phyloP scores from a whole-genome alignment of 2,888 invertebrate genomes.

The Gisinianus flammeolus region DNA sequence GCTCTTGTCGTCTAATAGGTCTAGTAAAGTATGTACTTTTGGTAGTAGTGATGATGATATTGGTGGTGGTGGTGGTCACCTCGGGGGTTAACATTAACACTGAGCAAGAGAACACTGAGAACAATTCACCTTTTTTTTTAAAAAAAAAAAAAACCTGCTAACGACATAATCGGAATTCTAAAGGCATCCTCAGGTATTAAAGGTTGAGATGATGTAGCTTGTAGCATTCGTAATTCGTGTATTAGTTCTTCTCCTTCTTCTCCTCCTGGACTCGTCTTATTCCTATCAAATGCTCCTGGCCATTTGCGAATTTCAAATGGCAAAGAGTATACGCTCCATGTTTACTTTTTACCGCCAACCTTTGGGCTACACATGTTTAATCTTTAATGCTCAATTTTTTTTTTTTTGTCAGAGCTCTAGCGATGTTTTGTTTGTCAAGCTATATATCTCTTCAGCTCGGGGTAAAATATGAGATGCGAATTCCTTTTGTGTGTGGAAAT shows the following conservation, averaged over 20 bases:
- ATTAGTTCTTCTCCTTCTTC: neutral
- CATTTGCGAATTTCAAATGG: too few species aligned
- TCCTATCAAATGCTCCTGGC: too few species aligned
- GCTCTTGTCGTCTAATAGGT: neutral
- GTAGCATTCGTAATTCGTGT: neutral
- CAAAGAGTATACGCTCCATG: too few species aligned
- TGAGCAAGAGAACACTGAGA: neutral
- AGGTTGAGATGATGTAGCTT: neutral
- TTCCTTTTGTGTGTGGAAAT: too few species aligned
- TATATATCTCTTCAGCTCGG: too few species aligned
- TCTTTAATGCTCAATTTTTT: too few species aligned
- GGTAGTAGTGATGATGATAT: neutral
- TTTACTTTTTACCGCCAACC: too few species aligned
- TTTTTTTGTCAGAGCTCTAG: too few species aligned
- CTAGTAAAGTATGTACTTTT: neutral
- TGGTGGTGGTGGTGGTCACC: conserved; percentile 10
- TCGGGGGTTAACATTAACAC: neutral
- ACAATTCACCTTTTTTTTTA: neutral
- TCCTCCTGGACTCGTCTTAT: too few species aligned
- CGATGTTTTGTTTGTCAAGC: too few species aligned
- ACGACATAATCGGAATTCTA: conserved; percentile 26
- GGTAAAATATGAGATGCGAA: too few species aligned
- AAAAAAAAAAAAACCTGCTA: conserved; percentile 22
- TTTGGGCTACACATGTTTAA: too few species aligned
- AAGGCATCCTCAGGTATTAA: conserved; percentile 9